Conservation (phyloP, 2,888 invertebrate genomes). For the Scaeva pyrastri region DNA sequence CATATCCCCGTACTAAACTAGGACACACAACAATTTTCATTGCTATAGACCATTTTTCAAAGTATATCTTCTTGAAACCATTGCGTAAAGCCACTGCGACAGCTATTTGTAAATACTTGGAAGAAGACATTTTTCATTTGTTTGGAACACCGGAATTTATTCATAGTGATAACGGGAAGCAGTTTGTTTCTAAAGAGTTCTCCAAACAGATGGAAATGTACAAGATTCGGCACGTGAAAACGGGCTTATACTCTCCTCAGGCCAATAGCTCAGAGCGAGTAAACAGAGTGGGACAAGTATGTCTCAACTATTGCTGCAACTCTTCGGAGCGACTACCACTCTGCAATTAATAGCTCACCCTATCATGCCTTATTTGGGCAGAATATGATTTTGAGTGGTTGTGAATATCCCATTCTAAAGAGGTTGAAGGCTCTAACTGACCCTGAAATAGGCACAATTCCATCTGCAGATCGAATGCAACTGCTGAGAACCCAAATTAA, state of each 20-base stretch:
- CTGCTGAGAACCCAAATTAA: background rate
- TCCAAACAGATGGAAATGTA: background rate
- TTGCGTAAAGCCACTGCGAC: constrained; percentile 30
- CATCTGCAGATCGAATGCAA: background rate
- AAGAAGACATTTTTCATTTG: too few relatives aligned
- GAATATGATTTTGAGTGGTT: too few relatives aligned
- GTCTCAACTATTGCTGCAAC: constrained; percentile 3
- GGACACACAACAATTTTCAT: constrained; percentile 56
- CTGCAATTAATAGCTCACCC: too few relatives aligned
- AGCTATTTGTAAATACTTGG: constrained; percentile 42
- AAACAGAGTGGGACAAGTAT: constrained; percentile 23
- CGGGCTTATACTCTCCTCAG: constrained; percentile 13
- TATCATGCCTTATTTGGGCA: too few relatives aligned
- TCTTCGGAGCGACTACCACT: constrained; percentile 12
- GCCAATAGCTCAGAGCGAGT: constrained; percentile 12
- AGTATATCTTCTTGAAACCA: constrained; percentile 41
- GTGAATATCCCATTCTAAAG: too few relatives aligned
- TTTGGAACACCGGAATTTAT: constrained; percentile 8
- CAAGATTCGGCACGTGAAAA: constrained; percentile 1
- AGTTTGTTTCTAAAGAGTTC: constrained; percentile 23
- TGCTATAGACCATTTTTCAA: constrained; percentile 57
- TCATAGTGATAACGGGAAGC: constrained; percentile 15
- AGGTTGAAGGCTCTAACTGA: background rate
- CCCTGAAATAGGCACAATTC: background rate
- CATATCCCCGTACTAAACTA: constrained; percentile 50